A percentile compares a stretch with the other conserved stretches of the same genome.
phyloP scores from a whole-genome alignment of 2,113 vertebrate species.

The Hypanus sabinus region DNA sequence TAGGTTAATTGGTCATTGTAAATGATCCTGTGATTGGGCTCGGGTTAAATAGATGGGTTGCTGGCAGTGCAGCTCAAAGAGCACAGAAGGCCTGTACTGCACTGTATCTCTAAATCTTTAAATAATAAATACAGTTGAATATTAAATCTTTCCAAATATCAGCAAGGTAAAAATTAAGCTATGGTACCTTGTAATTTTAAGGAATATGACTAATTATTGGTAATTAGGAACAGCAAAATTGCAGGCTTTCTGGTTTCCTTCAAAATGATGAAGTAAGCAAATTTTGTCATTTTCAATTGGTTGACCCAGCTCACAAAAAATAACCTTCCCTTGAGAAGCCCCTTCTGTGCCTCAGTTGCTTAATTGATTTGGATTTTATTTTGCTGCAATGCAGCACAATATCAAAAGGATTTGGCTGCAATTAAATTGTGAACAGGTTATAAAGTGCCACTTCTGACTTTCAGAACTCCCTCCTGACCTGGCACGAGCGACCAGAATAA shows the following conservation, averaged over 20 bases:
- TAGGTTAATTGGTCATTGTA: too few species aligned
- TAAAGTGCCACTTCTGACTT: background rate
- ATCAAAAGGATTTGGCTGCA: background rate
- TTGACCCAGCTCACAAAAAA: background rate
- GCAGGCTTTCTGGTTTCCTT: background rate
- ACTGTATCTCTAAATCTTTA: too few species aligned
- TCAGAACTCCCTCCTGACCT: background rate
- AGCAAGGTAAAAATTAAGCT: background rate
- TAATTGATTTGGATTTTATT: constrained; percentile 15
- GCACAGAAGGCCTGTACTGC: too few species aligned
- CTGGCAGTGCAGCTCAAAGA: too few species aligned
- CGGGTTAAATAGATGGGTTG: too few species aligned
- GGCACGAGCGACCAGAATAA: background rate
- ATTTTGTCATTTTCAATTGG: background rate
- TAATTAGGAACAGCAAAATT: background rate
- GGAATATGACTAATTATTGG: background rate
- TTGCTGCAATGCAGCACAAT: constrained; percentile 23
- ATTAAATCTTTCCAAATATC: background rate
- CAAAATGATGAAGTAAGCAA: background rate
- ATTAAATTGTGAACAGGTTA: background rate
- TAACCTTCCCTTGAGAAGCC: background rate
- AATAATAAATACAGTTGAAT: background rate
- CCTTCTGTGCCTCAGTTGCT: background rate
- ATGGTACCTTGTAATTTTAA: background rate
- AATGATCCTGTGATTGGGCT: too few species aligned